These are phyloP conservation scores for Poecile atricapillus DNA, from an alignment of 2,113 vertebrate species.

Conservation along the genomic window DNA sequence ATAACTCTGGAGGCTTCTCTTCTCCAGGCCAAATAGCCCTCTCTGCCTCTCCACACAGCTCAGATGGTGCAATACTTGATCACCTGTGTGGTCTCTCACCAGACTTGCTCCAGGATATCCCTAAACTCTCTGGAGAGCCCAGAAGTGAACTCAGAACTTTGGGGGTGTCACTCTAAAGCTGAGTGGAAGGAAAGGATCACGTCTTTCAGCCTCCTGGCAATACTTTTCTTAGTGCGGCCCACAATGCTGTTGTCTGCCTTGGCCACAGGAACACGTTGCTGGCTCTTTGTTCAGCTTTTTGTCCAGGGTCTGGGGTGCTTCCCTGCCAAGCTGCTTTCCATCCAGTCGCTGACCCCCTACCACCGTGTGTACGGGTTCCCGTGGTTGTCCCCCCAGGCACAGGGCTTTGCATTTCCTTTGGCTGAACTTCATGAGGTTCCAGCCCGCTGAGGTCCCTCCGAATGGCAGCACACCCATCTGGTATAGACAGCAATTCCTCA, in stretches of 20 bases:
- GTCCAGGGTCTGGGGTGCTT: neutral
- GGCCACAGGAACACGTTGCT: neutral
- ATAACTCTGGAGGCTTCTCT: neutral
- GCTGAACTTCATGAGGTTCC: neutral
- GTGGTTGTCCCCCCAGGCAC: neutral
- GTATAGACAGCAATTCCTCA: neutral
- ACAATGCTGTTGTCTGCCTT: neutral
- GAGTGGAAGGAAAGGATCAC: neutral
- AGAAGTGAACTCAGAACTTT: neutral
- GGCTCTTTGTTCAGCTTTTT: neutral
- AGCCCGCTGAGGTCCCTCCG: accelerated
- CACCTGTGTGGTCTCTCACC: neutral
- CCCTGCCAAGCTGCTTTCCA: neutral
- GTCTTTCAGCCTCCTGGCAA: neutral
- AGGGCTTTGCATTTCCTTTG: neutral
- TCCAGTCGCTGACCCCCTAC: accelerated
- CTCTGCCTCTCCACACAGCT: neutral
- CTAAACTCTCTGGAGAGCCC: neutral
- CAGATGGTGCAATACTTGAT: neutral
- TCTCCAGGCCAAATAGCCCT: neutral
- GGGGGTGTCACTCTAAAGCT: neutral
- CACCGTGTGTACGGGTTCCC: neutral
- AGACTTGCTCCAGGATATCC: neutral
- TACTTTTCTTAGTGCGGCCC: neutral
- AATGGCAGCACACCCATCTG: neutral